These are phyloP conservation scores for Semicossyphus pulcher DNA, from an alignment of 2,113 vertebrate species.

Conservation along the genomic window DNA sequence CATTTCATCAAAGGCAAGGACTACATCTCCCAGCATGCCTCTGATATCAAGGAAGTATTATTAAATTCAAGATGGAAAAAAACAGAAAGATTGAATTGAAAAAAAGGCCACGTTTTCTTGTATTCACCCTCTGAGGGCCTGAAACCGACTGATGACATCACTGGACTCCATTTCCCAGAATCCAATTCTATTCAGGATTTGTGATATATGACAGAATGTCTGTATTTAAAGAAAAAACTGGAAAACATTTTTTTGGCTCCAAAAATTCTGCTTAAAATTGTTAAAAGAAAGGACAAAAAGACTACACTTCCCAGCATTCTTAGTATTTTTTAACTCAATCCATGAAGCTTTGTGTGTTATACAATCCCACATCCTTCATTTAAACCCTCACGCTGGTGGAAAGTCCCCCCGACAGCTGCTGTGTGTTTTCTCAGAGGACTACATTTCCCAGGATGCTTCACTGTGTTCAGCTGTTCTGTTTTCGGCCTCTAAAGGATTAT, in stretches of 20 bases:
- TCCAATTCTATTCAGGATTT: background rate
- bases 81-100: background rate
- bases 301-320: constrained; percentile 25
- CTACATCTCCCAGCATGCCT: constrained; percentile 37
- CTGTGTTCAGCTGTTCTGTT: background rate
- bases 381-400: background rate
- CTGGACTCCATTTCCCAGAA: constrained; percentile 50
- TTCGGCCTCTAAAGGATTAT: no score
- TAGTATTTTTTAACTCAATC: background rate
- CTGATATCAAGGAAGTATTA: background rate
- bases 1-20: background rate
- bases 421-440: constrained; percentile 7
- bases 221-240: constrained; percentile 44
- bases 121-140: background rate
- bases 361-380: constrained; percentile 6
- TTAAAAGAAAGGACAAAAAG: background rate
- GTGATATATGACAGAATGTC: constrained; percentile 35
- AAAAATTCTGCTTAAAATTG: background rate
- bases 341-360: background rate
- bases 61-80: no score
- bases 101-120: background rate
- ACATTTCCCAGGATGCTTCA: constrained; percentile 16
- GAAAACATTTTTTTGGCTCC: no score
- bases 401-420: background rate
- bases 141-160: background rate